Base-by-base conservation (phyloP, 2,888 invertebrate genomes). In the Nomada ruficornis region DNA sequence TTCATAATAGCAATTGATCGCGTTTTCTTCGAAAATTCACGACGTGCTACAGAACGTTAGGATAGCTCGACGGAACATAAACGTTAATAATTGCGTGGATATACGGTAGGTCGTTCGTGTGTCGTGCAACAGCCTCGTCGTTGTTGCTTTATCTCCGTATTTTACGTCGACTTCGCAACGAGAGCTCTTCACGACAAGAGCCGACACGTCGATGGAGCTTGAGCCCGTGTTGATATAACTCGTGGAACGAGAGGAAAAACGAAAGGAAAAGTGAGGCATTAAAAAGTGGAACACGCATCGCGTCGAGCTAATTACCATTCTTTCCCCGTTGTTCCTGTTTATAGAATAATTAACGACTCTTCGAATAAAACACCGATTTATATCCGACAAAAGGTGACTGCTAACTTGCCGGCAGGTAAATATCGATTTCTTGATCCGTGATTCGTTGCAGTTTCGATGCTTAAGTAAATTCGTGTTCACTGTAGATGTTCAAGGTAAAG, bases 51-150 rank as follows among this genome's bases (percentile, higher is more conserved):
- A 15, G 2, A 20, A 29, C 11, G 50, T 2, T 9, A 23, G 50
- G 62, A 52, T 71, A 5, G 36, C n/a, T 29, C 10, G 9, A 59
- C 20, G 20, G 18, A 36, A 47, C 54, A 86, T 71, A 76, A 75
- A 81, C 54, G 75, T 88, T 86, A 89, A 89, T 91, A 91, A 91
- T 91, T 90, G 88, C 88, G 79, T 88, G 85, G 88, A 89, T 89
- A 88, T 83, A 47, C 84, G 52, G 60, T 57, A 36, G 26, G 64
- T 65, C 62, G 36, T 20, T 13, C 29, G 44, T 63, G 63, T 26
- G 50, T 60, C 57, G 81, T 13, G 73, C 20, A 65, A 63, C 57
- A 67, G 62, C 52, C 70, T 63, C 71, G 77, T 59, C 71, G 69
- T 68, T 63, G 70, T 76, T 65, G 82, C 82, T 82, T 82, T 86